Percentiles rank a stretch among this genome's conserved stretches.
Conservation (phyloP, 2,797 vertebrate genomes). For the Smutsia gigantea region DNA sequence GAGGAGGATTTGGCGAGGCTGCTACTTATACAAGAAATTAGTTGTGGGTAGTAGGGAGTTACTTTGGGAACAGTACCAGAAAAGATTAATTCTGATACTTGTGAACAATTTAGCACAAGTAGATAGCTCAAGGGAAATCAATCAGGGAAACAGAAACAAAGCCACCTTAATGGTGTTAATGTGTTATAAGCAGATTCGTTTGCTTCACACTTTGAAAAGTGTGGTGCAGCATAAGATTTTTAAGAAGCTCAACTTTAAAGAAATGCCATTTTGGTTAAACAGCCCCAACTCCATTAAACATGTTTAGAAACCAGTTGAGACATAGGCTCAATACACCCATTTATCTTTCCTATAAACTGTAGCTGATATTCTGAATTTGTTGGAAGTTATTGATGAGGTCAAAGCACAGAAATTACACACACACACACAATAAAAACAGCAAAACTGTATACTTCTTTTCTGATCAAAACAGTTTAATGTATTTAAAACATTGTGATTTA, state of each 20-base stretch:
- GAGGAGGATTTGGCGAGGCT: neutral
- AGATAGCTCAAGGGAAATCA: neutral
- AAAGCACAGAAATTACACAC: conserved; percentile 57
- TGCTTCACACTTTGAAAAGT: conserved; percentile 67
- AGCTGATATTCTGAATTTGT: conserved; percentile 32
- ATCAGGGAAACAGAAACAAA: neutral
- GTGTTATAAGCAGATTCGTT: conserved; percentile 58
- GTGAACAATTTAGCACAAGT: conserved; percentile 50
- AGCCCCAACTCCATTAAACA: conserved; percentile 3
- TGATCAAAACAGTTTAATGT: conserved; percentile 28
- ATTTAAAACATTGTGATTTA: conserved; percentile 11
- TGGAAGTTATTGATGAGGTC: neutral
- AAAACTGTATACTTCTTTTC: neutral
- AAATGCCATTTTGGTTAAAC: conserved; percentile 48
- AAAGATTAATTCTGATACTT: conserved; percentile 46
- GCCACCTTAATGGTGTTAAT: conserved; percentile 47
- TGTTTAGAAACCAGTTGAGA: neutral
- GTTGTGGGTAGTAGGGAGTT: neutral
- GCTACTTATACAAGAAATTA: conserved; percentile 15
- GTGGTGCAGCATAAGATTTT: conserved; percentile 52
- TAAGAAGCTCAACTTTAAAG: conserved; percentile 55
- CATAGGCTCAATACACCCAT: neutral
- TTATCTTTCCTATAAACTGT: neutral
- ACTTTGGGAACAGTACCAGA: conserved; percentile 2
- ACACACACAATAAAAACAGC: neutral